Conservation (phyloP, 2,113 vertebrate genomes). For the Calidris pygmaea region DNA sequence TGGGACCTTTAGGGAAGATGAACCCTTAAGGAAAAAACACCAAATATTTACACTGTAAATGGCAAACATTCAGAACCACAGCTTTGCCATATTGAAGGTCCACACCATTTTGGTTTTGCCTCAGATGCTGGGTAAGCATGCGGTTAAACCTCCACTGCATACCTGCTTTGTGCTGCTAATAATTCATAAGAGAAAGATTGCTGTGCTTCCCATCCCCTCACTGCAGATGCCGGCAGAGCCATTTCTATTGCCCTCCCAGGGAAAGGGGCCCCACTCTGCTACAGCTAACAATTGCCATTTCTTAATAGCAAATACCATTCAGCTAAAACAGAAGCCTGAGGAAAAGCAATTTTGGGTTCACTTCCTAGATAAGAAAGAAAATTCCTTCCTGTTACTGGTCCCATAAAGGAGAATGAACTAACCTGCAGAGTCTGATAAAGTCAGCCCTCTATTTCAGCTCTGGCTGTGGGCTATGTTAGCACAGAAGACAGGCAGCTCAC, state of each 20-base stretch:
- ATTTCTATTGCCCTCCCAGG: not conserved
- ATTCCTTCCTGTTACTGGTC: conserved; percentile 51
- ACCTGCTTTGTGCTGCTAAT: not conserved
- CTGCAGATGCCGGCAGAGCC: not conserved
- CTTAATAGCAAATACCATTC: conserved; percentile 1
- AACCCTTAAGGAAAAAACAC: not conserved
- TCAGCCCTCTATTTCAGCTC: not conserved
- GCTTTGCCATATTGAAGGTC: not conserved
- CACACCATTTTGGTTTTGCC: not conserved
- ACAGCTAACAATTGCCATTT: not conserved
- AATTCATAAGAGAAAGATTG: not conserved
- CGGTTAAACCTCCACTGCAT: not conserved
- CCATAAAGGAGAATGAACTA: conserved; percentile 28
- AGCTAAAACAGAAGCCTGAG: conserved; percentile 20
- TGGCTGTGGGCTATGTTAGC: conserved; percentile 30
- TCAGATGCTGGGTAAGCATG: not conserved
- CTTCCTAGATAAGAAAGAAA: conserved; percentile 58
- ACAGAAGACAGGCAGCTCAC: not conserved
- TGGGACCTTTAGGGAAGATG: not conserved
- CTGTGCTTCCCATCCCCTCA: not conserved
- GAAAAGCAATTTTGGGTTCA: conserved; percentile 46
- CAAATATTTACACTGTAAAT: not conserved
- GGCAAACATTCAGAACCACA: not conserved
- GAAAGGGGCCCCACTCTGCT: not conserved
- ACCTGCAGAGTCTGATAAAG: conserved; percentile 47